A percentile compares a stretch with the other conserved stretches of the same genome.
These are phyloP conservation scores for Scaptodrosophila lebanonensis DNA, from an alignment of 1,140 invertebrate genomes.

Conservation along the genomic window DNA sequence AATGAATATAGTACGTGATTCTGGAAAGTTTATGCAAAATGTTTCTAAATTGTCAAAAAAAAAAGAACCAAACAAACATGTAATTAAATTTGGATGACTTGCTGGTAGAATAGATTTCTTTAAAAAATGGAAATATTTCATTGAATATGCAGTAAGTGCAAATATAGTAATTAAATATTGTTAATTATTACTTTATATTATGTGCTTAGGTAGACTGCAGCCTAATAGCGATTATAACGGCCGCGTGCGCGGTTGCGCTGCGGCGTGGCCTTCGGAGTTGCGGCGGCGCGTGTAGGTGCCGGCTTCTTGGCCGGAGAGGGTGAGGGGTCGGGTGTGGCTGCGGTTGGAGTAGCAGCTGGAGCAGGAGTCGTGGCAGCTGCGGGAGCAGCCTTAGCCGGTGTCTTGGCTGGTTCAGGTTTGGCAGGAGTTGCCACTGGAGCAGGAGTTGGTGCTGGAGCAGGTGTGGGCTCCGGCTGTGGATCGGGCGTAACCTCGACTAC, in stretches of 20 bases:
- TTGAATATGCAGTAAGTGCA: conserved; percentile 10
- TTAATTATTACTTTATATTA: conserved; percentile 28
- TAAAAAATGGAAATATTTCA: background rate
- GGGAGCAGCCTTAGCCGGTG: conserved; percentile 28
- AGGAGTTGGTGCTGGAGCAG: conserved; percentile 33
- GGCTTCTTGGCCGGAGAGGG: conserved; percentile 61
- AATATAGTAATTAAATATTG: conserved; percentile 21
- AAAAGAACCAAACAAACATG: background rate
- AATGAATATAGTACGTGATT: no score
- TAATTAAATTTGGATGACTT: background rate
- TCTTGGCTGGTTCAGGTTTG: conserved; percentile 33
- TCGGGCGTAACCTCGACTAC: conserved; percentile 49
- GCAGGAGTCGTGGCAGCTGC: conserved; percentile 18
- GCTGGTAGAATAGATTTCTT: background rate
- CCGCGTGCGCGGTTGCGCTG: conserved; percentile 66
- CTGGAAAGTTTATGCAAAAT: conserved; percentile 28
- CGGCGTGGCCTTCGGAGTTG: conserved; percentile 61
- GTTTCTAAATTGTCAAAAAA: conserved; percentile 31
- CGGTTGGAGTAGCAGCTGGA: conserved; percentile 19
- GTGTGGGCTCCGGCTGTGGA: conserved; percentile 36
- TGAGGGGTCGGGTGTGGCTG: no score
- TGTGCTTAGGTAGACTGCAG: conserved; percentile 26
- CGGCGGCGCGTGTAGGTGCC: conserved; percentile 42
- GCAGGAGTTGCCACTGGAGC: conserved; percentile 21
- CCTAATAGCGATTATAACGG: conserved; percentile 72